A percentile compares a stretch with the other conserved stretches of the same genome.
Evolutionary conservation across 2,888 invertebrate species (phyloP).

Genomic region (Catocala nupta): DNA sequence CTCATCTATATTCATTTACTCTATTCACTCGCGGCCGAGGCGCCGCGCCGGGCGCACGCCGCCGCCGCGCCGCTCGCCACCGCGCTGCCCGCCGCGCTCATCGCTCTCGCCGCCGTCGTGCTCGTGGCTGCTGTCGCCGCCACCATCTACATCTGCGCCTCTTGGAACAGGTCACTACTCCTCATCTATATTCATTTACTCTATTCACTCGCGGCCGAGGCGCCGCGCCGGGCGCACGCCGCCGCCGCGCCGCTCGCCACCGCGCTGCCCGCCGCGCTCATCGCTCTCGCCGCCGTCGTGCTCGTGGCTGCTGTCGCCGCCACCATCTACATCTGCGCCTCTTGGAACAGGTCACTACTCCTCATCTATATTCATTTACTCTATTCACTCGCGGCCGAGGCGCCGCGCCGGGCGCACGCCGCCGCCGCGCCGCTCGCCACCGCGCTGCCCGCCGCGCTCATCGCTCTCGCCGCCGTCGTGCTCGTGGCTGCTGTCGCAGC

Average conservation of each 20-base stretch:
- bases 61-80: conserved; percentile 83
- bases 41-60: too few relatives aligned
- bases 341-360: conserved; percentile 93
- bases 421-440: conserved; percentile 83
- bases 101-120: conserved; percentile 96
- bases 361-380: neutral
- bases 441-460: conserved; percentile 95
- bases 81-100: conserved; percentile 95
- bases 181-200: neutral
- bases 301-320: conserved; percentile 95
- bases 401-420: too few relatives aligned
- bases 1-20: neutral
- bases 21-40: too few relatives aligned
- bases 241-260: conserved; percentile 83
- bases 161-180: conserved; percentile 93
- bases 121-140: conserved; percentile 95
- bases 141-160: conserved; percentile 96
- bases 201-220: too few relatives aligned
- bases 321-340: conserved; percentile 96
- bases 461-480: conserved; percentile 96
- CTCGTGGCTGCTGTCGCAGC: conserved; percentile 95
- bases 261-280: conserved; percentile 95
- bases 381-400: too few relatives aligned
- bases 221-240: too few relatives aligned
- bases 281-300: conserved; percentile 96